phyloP scores from a whole-genome alignment of 2,113 vertebrate species.

The Gasterosteus nipponicus region DNA sequence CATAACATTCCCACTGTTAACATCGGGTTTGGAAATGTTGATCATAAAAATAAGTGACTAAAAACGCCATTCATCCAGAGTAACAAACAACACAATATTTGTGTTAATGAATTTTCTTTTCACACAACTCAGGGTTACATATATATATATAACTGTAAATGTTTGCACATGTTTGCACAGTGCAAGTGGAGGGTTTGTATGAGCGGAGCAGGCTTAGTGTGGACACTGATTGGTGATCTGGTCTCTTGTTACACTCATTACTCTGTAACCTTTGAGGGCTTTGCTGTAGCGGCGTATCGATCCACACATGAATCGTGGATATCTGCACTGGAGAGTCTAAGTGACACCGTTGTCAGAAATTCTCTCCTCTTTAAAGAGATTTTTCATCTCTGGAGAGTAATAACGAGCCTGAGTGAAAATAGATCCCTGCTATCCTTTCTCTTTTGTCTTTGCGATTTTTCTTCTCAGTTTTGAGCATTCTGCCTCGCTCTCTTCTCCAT shows the following conservation, averaged over 20 bases:
- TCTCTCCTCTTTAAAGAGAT: background rate
- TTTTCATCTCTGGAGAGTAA: background rate
- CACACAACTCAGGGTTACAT: background rate
- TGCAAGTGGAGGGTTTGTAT: background rate
- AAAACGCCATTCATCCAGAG: background rate
- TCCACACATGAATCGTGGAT: conserved; percentile 34
- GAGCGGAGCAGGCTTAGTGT: background rate
- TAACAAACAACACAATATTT: background rate
- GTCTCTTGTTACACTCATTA: background rate
- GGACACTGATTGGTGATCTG: background rate
- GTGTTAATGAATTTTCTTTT: background rate
- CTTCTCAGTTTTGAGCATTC: background rate
- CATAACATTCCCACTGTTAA: background rate
- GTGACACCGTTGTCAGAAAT: conserved; percentile 22
- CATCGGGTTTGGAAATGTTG: background rate
- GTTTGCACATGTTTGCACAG: too few relatives aligned
- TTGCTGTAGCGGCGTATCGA: conserved; percentile 33
- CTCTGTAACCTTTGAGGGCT: conserved; percentile 32
- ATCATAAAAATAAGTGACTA: conserved; percentile 1
- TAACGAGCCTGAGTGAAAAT: conserved; percentile 18
- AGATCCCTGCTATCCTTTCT: background rate
- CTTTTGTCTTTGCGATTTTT: conserved; percentile 5
- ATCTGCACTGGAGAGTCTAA: conserved; percentile 17
- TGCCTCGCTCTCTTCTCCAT: background rate
- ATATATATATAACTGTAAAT: background rate